Evolutionary conservation across 2,113 vertebrate genomes (phyloP).

Genomic region (Hydropotes inermis): DNA sequence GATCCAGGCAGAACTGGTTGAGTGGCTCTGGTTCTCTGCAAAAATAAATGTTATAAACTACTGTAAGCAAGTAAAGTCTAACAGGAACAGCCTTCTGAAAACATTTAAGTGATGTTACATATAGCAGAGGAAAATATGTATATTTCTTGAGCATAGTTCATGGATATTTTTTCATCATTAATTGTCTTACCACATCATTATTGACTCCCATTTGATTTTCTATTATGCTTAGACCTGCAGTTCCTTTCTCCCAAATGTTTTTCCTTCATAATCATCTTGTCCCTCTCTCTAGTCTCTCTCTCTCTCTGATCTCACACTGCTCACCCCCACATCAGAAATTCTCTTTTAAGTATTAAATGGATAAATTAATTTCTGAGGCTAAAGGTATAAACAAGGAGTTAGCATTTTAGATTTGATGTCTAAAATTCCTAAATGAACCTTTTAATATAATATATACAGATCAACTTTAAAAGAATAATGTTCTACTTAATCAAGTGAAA

Average conservation of each 20-base stretch:
- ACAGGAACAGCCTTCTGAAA: not conserved
- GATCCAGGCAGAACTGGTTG: not conserved
- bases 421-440: not conserved
- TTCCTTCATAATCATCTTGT: too few relatives aligned
- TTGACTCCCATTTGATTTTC: not conserved
- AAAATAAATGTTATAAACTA: not conserved
- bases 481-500: not conserved
- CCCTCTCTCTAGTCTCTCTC: not conserved
- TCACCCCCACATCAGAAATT: not conserved
- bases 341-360: not conserved
- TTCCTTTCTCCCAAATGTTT: not conserved
- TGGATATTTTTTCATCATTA: not conserved
- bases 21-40: slow-evolving; percentile 19
- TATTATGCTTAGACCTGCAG: not conserved
- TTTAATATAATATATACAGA: not conserved
- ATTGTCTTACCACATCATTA: not conserved
- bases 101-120: not conserved
- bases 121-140: not conserved
- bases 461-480: not conserved
- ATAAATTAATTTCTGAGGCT: not conserved
- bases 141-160: not conserved
- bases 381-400: not conserved
- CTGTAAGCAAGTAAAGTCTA: not conserved
- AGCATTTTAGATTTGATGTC: not conserved
- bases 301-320: not conserved